These are phyloP conservation scores for Nibea albiflora DNA, from an alignment of 2,113 vertebrate species.

Conservation along the genomic window DNA sequence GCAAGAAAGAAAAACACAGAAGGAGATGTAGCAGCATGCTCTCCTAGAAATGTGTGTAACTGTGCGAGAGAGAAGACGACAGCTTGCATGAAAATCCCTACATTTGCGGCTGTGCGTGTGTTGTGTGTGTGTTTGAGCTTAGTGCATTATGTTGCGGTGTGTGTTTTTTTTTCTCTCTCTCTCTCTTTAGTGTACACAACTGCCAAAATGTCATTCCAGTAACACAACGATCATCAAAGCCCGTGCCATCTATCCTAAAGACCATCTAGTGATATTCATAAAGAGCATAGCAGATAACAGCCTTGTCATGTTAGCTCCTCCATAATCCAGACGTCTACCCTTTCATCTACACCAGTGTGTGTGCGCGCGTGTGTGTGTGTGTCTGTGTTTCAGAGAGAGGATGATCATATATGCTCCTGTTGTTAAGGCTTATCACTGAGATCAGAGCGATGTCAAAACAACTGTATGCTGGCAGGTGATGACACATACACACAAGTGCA, in stretches of 20 bases:
- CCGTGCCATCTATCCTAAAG: slow-evolving; percentile 77
- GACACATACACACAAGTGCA: slow-evolving; percentile 32
- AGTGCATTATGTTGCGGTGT: slow-evolving; percentile 66
- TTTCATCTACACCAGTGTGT: slow-evolving; percentile 69
- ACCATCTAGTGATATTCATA: slow-evolving; percentile 82
- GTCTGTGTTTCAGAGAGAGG: slow-evolving; percentile 31
- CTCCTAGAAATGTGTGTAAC: slow-evolving; percentile 30
- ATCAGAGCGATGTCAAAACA: slow-evolving; percentile 81
- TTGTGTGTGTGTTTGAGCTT: slow-evolving; percentile 53
- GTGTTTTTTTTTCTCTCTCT: slow-evolving; percentile 16
- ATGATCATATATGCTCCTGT: slow-evolving; percentile 78
- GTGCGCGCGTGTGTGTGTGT: slow-evolving; percentile 9
- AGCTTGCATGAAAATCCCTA: slow-evolving; percentile 76
- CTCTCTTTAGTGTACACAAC: slow-evolving; percentile 64
- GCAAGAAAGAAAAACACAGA: slow-evolving; percentile 3
- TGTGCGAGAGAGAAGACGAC: slow-evolving; percentile 57
- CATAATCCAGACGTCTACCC: slow-evolving; percentile 72
- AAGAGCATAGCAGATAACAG: slow-evolving; percentile 82
- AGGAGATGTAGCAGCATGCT: slow-evolving; percentile 44
- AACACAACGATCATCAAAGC: slow-evolving; percentile 79
- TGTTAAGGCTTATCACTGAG: slow-evolving; percentile 77
- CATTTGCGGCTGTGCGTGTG: slow-evolving; percentile 59
- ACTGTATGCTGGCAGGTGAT: slow-evolving; percentile 70
- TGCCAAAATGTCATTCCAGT: slow-evolving; percentile 78
- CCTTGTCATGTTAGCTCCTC: slow-evolving; percentile 80